Percentiles rank a stretch among this genome's conserved stretches.
Conservation (phyloP, 2,113 vertebrate genomes). For the Corythoichthys intestinalis region DNA sequence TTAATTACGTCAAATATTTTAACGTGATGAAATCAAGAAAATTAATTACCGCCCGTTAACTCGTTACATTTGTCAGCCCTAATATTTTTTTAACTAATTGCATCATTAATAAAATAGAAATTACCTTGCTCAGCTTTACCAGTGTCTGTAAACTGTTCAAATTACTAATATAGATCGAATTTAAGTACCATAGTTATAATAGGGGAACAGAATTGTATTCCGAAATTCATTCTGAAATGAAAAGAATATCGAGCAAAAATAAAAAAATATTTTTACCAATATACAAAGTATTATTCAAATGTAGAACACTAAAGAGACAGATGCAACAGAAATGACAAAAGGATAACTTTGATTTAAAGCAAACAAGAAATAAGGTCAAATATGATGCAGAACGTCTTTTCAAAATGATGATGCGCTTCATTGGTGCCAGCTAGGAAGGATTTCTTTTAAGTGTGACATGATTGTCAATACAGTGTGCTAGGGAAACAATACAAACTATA, state of each 20-base stretch:
- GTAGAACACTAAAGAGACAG: constrained; percentile 12
- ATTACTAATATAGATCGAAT: no score
- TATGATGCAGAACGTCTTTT: constrained; percentile 63
- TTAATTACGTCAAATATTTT: no score
- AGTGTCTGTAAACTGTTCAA: no score
- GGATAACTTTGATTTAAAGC: constrained; percentile 61
- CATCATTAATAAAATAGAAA: no score
- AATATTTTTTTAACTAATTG: no score
- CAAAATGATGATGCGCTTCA: constrained; percentile 60
- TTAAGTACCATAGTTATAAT: no score
- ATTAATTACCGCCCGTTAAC: no score
- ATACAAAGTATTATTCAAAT: neutral
- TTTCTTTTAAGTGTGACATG: constrained; percentile 61
- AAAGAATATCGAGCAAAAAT: neutral
- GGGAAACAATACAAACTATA: constrained; percentile 73
- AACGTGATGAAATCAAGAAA: no score
- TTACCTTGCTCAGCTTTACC: no score
- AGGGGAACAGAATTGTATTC: neutral
- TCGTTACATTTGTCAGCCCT: no score
- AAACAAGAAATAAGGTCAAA: constrained; percentile 71
- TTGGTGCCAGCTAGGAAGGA: constrained; percentile 56
- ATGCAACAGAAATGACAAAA: constrained; percentile 32
- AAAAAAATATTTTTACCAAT: neutral
- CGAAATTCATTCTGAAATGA: neutral
- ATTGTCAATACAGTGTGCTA: constrained; percentile 55